Evolutionary conservation across 2,888 invertebrate genomes (phyloP), one percentile per base, ranked within the genome.

Genomic region (Sussaba pulchella): DNA sequence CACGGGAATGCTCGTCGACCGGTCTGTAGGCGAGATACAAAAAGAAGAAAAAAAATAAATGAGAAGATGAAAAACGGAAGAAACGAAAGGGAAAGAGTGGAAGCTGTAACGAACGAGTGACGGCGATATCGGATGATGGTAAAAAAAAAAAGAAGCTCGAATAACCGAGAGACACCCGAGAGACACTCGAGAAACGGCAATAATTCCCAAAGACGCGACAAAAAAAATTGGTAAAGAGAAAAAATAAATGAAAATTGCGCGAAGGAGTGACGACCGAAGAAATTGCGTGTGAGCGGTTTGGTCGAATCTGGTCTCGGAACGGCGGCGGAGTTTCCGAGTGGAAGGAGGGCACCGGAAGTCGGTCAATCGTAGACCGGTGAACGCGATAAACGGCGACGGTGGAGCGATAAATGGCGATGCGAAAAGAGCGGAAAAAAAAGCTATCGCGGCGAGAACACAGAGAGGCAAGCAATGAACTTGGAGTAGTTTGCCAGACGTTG

Each of bases 331-430:
- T 54, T 43, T 70, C 74, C 50, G 70, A 59, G 70, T 72, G 82
- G 81, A 83, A 82, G 75, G 73, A 78, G 66, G 75, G 76, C 81
- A 80, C 85, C 86, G 85, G 86, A 86, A 86, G 84, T 85, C 84
- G 85, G 85, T 83, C 85, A 83, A 85, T 83, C 83, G 75, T 82
- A 41, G 45, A 67, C 63, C 74, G 70, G 81, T 54, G 76, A 82
- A 82, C 67, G 78, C 31, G 63, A 77, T 63, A 64, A 72, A 57
- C 45, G 52, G 2, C 31, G 31, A 78, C 45, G 61, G 54, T 81
- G 52, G 61, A 39, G 54, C 63, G 36, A 67, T 59, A 74, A 71
- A 72, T 71, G 77, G 50, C 72, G 74, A 26, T 41, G 61, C 63
- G 12, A 6, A 67, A 57, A 43, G 47, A 63, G 31, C 36, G 47